Percentiles rank a stretch among this genome's conserved stretches.
Conservation (phyloP, 2,888 invertebrate species). For the Drosophila aldrichi region DNA sequence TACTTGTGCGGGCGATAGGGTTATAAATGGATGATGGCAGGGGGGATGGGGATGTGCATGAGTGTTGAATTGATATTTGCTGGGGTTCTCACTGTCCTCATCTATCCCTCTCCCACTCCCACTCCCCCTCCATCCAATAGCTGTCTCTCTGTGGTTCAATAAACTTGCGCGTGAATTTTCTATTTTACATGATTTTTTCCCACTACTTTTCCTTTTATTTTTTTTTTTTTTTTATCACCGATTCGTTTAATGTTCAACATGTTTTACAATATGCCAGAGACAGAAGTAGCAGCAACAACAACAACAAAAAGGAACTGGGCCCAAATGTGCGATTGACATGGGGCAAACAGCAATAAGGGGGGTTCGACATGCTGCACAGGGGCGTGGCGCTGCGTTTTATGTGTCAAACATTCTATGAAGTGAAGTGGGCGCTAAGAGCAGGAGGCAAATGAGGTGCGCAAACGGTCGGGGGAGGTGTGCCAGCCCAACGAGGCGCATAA, state of each 20-base stretch:
- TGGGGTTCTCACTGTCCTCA: conserved; percentile 14
- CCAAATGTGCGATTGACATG: conserved; percentile 23
- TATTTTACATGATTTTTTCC: conserved; percentile 61
- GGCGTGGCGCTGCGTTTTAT: conserved; percentile 62
- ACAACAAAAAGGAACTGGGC: conserved; percentile 14
- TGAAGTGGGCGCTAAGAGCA: conserved; percentile 35
- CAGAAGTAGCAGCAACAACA: conserved; percentile 27
- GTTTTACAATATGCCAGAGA: conserved; percentile 62
- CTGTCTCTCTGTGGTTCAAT: conserved; percentile 66
- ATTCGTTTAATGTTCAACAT: conserved; percentile 64
- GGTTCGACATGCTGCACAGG: conserved; percentile 6
- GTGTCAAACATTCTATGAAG: conserved; percentile 74
- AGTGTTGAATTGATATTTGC: conserved; percentile 38
- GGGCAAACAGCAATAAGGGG: neutral
- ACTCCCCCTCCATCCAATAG: conserved; percentile 2
- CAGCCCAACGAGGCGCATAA: conserved; percentile 29
- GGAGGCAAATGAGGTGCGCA: conserved; percentile 7
- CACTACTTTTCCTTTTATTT: neutral
- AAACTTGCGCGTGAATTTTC: conserved; percentile 74
- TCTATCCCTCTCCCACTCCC: neutral
- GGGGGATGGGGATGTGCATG: neutral
- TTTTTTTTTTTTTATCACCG: conserved; percentile 33
- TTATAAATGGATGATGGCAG: neutral
- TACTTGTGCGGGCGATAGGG: conserved; percentile 16
- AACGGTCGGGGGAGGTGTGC: neutral